Evolutionary conservation across 1,140 invertebrate species (phyloP), one percentile per base, ranked within the genome.

Genomic region (Bombus terrestris): DNA sequence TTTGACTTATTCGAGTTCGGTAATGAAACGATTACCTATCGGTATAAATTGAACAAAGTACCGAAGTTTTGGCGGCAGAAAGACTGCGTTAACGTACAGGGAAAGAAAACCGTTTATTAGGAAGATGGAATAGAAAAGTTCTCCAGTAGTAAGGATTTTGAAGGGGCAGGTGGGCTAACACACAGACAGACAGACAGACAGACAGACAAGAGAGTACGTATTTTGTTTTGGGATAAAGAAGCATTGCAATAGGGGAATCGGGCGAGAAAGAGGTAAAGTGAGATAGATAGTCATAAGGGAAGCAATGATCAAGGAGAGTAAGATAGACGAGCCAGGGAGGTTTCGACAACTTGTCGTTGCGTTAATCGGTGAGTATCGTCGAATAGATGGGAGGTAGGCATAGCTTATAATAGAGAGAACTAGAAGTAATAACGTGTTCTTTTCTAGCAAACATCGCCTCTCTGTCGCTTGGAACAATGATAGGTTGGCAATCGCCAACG

Each of bases 401-500:
- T 53, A 53, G 47, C 6, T 53, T 53, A 53, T 22, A 53, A 53
- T 8, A 53, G 18, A 53, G 47, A 22, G 6, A 22, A 53, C 5
- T 53, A 22, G 47, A 53, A 53, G 18, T 22, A 53, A 53, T 53
- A 53, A 53, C 47, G 47, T 8, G 5, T 77, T 41, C 2, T 83
- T 85, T 93, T 91, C 15, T 92, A 97, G 96, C 94, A 32, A 96
- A 96, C 86, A 75, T 96, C 0, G 93, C 95, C 9, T 74, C 94
- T 0, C 84, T 96, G n/a, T 91, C 93, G 0, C 96, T 96, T 77
- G 96, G 96, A 0, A 89, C 94, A 32, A 93, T 95, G 59, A 77
- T 95, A 1, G 96, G 96, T 22, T 96, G 96, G 96, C 88, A 95
- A 15, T 96, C 96, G 0, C 96, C 96, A 2, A 93, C 95, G 84